phyloP scores from a whole-genome alignment of 2,888 invertebrate genomes.

The Choreutis nemorana region DNA sequence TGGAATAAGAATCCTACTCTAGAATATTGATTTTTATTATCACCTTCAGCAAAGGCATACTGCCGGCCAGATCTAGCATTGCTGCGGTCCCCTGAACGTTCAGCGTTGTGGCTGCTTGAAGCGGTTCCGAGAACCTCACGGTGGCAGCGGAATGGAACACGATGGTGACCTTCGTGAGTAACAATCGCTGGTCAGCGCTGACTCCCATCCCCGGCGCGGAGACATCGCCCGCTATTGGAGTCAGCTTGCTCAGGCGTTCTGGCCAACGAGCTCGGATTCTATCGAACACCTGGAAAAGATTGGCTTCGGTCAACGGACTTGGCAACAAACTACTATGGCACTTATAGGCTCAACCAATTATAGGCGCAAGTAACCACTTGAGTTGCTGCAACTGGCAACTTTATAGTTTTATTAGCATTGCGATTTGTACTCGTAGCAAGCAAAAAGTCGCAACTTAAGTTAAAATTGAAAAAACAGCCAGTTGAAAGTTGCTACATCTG shows the following conservation, averaged over 20 bases:
- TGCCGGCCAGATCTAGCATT: conserved; percentile 81
- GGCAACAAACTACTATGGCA: too few relatives aligned
- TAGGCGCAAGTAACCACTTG: too few relatives aligned
- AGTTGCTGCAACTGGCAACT: too few relatives aligned
- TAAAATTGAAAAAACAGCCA: too few relatives aligned
- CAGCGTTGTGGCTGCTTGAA: conserved; percentile 85
- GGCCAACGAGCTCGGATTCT: conserved; percentile 71
- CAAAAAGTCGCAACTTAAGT: too few relatives aligned
- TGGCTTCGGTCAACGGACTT: too few relatives aligned
- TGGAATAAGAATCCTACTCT: background rate
- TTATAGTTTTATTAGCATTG: too few relatives aligned
- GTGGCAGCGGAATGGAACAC: conserved; percentile 98
- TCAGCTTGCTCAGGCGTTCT: conserved; percentile 71
- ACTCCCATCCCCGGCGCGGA: conserved; percentile 75
- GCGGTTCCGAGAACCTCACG: conserved; percentile 91
- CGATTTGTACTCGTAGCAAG: too few relatives aligned
- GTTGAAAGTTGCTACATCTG: too few relatives aligned
- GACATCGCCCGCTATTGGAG: conserved; percentile 79
- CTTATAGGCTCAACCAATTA: too few relatives aligned
- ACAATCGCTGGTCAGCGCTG: conserved; percentile 67
- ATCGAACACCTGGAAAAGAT: conserved; percentile 70
- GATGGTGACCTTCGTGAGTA: conserved; percentile 76
- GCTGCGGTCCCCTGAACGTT: conserved; percentile 91
- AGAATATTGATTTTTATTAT: conserved; percentile 3
- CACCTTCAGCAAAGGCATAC: conserved; percentile 80